Conservation (phyloP, 1,140 invertebrate species). For the Cataglyphis hispanica region DNA sequence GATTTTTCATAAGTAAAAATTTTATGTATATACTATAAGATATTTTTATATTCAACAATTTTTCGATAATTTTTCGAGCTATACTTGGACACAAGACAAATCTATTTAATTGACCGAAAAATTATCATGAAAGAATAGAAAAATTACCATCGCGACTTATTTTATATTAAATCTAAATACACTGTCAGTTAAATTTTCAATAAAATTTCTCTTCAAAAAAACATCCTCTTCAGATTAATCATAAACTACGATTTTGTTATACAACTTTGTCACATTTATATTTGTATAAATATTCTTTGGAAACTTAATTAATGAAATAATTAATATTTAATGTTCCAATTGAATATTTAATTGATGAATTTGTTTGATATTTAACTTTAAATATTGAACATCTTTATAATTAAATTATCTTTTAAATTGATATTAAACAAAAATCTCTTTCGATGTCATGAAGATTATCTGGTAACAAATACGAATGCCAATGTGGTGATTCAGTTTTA, state of each 20-base stretch:
- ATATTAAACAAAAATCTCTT: neutral
- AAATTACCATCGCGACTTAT: too few species aligned
- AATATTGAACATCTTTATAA: neutral
- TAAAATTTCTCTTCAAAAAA: neutral
- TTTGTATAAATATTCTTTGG: neutral
- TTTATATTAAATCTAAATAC: too few species aligned
- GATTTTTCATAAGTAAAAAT: neutral
- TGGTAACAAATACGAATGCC: neutral
- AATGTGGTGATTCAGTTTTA: conserved; percentile 16
- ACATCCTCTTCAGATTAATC: neutral
- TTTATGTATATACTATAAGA: neutral
- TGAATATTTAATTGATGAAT: neutral
- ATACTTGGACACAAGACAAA: too few species aligned
- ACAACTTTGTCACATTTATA: neutral
- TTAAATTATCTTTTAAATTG: neutral
- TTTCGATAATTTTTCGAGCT: too few species aligned
- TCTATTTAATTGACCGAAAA: too few species aligned
- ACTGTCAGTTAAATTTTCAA: neutral
- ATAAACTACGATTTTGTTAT: neutral
- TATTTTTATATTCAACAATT: neutral
- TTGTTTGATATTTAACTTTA: conserved; percentile 8
- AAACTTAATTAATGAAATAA: neutral
- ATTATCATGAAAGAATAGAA: too few species aligned
- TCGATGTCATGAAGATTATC: neutral
- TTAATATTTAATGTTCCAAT: conserved; percentile 7